phyloP scores from a whole-genome alignment of 2,888 invertebrate genomes.

The Meliscaeva auricollis region DNA sequence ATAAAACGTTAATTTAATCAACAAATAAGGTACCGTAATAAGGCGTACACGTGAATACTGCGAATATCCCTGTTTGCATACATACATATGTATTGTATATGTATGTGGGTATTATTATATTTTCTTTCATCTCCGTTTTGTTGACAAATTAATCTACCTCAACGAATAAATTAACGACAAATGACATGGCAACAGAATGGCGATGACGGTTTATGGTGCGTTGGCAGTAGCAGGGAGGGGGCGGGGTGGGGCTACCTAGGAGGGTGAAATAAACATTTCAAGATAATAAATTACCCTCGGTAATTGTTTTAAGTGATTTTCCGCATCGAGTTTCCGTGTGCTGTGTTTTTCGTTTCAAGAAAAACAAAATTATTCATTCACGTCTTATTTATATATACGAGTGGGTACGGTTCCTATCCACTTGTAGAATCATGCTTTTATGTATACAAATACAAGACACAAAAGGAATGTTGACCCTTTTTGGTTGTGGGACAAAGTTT shows the following conservation, averaged over 20 bases:
- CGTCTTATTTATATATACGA: background rate
- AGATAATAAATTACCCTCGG: conserved; percentile 67
- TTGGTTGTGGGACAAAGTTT: background rate
- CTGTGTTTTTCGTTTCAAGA: conserved; percentile 22
- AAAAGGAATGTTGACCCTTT: background rate
- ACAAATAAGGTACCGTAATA: too few species aligned
- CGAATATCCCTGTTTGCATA: background rate
- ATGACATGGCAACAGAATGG: conserved; percentile 29
- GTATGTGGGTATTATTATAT: too few species aligned
- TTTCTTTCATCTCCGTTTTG: background rate
- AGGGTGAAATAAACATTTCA: conserved; percentile 12
- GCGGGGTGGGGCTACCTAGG: background rate
- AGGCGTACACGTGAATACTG: background rate
- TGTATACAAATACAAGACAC: background rate
- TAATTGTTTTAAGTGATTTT: conserved; percentile 69
- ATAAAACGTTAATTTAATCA: too few species aligned
- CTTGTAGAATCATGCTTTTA: background rate
- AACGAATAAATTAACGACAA: conserved; percentile 61
- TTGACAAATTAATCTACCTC: conserved; percentile 68
- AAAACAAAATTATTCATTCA: conserved; percentile 55
- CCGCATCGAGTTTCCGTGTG: conserved; percentile 49
- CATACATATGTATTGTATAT: background rate
- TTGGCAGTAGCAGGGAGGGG: background rate
- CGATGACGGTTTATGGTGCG: background rate
- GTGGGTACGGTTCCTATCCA: background rate